phyloP scores from a whole-genome alignment of 2,797 vertebrate species.

The Coregonus ussuriensis region DNA sequence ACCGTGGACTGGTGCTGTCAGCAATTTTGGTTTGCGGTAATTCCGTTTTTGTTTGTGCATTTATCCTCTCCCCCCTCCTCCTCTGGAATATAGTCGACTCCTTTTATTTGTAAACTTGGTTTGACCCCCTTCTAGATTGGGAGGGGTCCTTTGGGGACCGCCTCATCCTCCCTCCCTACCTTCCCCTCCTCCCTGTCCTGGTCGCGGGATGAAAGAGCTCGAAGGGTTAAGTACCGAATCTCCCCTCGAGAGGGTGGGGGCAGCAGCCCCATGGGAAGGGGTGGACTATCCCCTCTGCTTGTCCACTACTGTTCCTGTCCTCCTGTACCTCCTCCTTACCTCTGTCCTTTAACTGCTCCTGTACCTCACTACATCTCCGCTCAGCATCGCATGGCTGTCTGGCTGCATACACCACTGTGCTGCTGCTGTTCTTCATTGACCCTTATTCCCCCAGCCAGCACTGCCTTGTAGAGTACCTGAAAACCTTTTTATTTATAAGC shows the following conservation, averaged over 20 bases:
- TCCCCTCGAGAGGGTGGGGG: constrained; percentile 26
- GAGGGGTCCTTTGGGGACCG: constrained; percentile 95
- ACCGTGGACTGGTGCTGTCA: background rate
- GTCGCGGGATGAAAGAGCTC: constrained; percentile 93
- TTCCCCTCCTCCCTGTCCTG: constrained; percentile 99
- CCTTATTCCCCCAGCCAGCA: background rate
- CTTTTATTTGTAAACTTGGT: constrained; percentile 66
- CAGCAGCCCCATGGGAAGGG: constrained; percentile 24
- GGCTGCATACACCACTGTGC: constrained; percentile 66
- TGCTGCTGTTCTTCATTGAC: constrained; percentile 45
- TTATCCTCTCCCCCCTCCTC: constrained; percentile 60
- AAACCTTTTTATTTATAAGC: too few species aligned
- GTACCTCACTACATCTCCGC: constrained; percentile 57
- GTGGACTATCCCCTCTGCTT: constrained; percentile 57
- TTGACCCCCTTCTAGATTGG: constrained; percentile 93
- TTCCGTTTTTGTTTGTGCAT: constrained; percentile 33
- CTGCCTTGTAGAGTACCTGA: too few species aligned
- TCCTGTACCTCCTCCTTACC: constrained; percentile 56
- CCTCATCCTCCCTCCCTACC: constrained; percentile 97
- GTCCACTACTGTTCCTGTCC: constrained; percentile 53
- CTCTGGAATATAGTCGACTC: constrained; percentile 61
- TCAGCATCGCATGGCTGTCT: constrained; percentile 59
- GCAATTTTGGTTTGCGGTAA: background rate
- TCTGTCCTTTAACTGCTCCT: constrained; percentile 50
- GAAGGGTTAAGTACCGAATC: constrained; percentile 98